Base-by-base conservation (phyloP, 2,888 invertebrate genomes). In the Epiblema foenella region DNA sequence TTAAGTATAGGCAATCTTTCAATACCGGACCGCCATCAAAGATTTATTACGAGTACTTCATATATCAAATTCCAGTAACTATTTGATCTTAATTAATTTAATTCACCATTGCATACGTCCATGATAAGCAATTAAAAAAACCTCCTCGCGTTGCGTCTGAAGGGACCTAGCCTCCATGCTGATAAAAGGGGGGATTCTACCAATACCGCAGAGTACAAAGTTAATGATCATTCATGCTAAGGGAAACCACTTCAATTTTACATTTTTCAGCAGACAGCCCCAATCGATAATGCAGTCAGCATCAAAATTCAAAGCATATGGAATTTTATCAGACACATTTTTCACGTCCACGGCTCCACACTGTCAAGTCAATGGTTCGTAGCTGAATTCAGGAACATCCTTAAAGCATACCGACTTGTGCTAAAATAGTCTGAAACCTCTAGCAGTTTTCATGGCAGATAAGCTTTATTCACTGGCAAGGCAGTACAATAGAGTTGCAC, bases 301-400 rank as follows among this genome's bases (percentile, higher is more conserved):
- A 66, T 70, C 59, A 70, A 70, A 60, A 70, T 70, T 60, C 70
- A 66, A 18, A 69, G 20, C 70, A 49, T 56, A 69, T 49, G 20
- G 49, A 56, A 66, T 70, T 70, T 69, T 70, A 70, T 66, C 70
- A 70, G 60, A 70, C 66, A 65, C 64, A 70, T 70, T 66, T 70
- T 49, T 70, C 70, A 66, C 52, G 62, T 60, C 51, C 33, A 15
- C 29, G n/a, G 49, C 56, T 70, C 52, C 59, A 12, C 29, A 33
- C 68, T 63, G 57, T 65, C 69, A 54, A 52, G 63, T 58, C 51
- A 29, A 59, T 64, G 37, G 69, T 37, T 46, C 46, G 60, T 33
- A 37, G 15, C 33, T 57, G 39, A 52, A 20, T 59, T 68, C 67
- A 59, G 39, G 51, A 17, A 51, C 58, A 51, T 59, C 17, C 59